Percentiles rank a stretch among this genome's conserved stretches.
phyloP scores from a whole-genome alignment of 2,797 vertebrate genomes.

The Melanogrammus aeglefinus region DNA sequence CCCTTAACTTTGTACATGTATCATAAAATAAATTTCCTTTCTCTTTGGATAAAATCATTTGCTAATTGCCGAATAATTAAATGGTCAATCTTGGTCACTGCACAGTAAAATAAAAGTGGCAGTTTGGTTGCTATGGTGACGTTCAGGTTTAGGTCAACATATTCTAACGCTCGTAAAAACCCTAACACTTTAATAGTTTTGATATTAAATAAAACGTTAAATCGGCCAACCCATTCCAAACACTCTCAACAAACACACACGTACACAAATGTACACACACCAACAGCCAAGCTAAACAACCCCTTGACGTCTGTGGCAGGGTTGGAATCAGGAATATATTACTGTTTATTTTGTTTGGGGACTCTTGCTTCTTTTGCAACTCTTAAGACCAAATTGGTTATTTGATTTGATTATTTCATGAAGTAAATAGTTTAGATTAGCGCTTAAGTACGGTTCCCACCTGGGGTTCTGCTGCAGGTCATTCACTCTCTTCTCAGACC shows the following conservation, averaged over 20 bases:
- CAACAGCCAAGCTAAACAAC: background rate
- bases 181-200: slow-evolving; percentile 1
- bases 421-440: background rate
- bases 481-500: too few relatives aligned
- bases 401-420: background rate
- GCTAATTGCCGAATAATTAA: background rate
- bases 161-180: background rate
- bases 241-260: background rate
- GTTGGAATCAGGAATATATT: background rate
- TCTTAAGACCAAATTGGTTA: background rate
- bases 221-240: background rate
- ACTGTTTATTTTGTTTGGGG: background rate
- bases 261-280: background rate
- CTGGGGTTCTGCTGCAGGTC: too few relatives aligned
- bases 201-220: background rate
- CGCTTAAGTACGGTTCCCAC: background rate
- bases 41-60: background rate
- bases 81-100: background rate
- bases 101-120: background rate
- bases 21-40: background rate
- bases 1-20: background rate
- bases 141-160: background rate
- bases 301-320: background rate
- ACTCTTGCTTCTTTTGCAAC: background rate
- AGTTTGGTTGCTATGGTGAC: slow-evolving; percentile 1